Evolutionary conservation across 2,888 invertebrate genomes (phyloP).

Genomic region (Auanema sp.): DNA sequence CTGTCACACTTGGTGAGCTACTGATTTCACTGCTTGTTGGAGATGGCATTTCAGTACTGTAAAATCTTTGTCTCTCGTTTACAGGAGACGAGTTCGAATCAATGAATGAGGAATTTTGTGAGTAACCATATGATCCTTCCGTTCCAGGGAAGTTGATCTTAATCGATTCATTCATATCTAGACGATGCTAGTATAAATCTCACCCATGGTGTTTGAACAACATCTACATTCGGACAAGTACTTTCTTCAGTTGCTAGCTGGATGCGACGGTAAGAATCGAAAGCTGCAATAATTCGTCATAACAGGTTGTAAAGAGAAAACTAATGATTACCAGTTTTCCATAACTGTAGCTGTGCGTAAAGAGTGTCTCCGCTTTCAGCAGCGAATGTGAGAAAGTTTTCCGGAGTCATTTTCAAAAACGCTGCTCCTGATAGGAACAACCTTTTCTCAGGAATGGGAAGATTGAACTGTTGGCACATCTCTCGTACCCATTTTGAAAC

Average conservation of each 20-base stretch:
- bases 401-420: constrained; percentile 47
- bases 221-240: no score
- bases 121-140: no score
- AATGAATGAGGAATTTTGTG: no score
- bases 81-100: neutral
- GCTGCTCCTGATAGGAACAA: constrained; percentile 45
- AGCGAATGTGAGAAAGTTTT: constrained; percentile 39
- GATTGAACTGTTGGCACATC: constrained; percentile 60
- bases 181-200: no score
- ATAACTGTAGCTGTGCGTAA: constrained; percentile 62
- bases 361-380: constrained; percentile 59
- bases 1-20: constrained; percentile 43
- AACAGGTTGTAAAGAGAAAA: no score
- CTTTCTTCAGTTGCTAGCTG: no score
- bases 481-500: constrained; percentile 56
- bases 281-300: no score
- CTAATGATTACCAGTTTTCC: constrained; percentile 61
- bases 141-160: no score
- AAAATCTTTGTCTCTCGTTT: constrained; percentile 10
- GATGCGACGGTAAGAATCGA: no score
- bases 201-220: no score
- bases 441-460: constrained; percentile 33
- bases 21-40: constrained; percentile 45
- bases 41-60: constrained; percentile 21
- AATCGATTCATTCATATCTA: no score